Evolutionary conservation across 2,797 vertebrate genomes (phyloP).

Genomic region (Amblyraja radiata): DNA sequence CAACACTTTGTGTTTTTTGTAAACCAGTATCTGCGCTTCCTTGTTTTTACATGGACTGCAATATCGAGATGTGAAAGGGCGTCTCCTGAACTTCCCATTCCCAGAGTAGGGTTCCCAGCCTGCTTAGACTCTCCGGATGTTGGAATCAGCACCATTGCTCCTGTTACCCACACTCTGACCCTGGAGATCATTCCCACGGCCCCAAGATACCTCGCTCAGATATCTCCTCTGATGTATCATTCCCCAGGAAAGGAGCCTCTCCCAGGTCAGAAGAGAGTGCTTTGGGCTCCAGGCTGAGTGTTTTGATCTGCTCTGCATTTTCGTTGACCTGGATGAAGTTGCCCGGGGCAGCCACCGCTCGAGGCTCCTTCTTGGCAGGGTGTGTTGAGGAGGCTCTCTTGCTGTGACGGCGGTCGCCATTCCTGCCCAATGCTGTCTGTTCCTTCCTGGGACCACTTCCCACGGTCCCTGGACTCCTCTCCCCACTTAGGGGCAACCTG

Average conservation of each 20-base stretch:
- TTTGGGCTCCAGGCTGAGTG: not conserved
- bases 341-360: not conserved
- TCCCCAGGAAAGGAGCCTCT: not conserved
- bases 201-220: not conserved
- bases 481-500: not conserved
- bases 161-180: not conserved
- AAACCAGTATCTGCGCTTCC: too few relatives aligned
- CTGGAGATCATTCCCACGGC: too few relatives aligned
- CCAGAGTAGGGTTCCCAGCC: too few relatives aligned
- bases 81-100: too few relatives aligned
- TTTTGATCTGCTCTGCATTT: not conserved
- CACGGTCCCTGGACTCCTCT: not conserved
- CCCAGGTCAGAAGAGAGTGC: not conserved
- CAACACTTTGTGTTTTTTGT: too few relatives aligned
- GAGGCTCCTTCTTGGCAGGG: not conserved
- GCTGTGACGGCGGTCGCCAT: not conserved
- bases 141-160: not conserved
- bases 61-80: too few relatives aligned
- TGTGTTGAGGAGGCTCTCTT: not conserved
- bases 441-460: not conserved
- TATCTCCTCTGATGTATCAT: not conserved
- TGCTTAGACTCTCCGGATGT: not conserved
- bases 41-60: too few relatives aligned
- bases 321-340: conserved; percentile 3
- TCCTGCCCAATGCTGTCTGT: not conserved